Evolutionary conservation across 1,140 invertebrate species (phyloP), one percentile per base, ranked within the genome.

Genomic region (Papilio aristodemus): DNA sequence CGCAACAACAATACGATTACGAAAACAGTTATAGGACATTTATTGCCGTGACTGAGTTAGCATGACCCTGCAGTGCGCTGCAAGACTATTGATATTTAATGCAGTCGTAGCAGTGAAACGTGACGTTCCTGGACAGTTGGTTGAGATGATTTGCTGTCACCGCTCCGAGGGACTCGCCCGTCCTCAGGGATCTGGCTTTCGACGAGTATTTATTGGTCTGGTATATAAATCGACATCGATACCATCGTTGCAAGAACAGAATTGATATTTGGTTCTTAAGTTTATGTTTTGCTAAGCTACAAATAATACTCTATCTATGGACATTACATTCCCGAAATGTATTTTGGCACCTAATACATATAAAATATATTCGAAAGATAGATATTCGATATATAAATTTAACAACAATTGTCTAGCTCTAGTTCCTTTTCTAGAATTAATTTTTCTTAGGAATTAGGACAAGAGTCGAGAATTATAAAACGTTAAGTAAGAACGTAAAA

Each of bases 171-270:
- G 17, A 66, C 39, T 37, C 8, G 38, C 76, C 80, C 79, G 76
- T 80, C 69, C 75, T 74, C 69, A 67, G 68, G 76, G 75, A 76
- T 80, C 71, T 67, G 68, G 71, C 76, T 78, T 78, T 74, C 75
- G 37, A 79, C 74, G 78, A 83, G 84, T 83, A 86, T 85, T 87
- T 87, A 89, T 88, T 87, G 85, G 84, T 85, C 80, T 63, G 69
- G 73, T 86, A 84, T 86, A 80, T 72, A 43, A 69, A 69, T 37
- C 73, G 57, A 75, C 73, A 87, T 88, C 79, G 70, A 73, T 54
- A 27, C 22, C 10, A 54, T 54, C 46, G 17, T 54, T 54, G 46
- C 46, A 4, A 54, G 19, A 54, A 54, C 46, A 25, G 46, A 54
- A 54, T 54, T 54, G 22, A 19, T 54, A 54, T 54, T 5, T 54